phyloP scores from a whole-genome alignment of 2,113 vertebrate species.

The Eonycteris spelaea region DNA sequence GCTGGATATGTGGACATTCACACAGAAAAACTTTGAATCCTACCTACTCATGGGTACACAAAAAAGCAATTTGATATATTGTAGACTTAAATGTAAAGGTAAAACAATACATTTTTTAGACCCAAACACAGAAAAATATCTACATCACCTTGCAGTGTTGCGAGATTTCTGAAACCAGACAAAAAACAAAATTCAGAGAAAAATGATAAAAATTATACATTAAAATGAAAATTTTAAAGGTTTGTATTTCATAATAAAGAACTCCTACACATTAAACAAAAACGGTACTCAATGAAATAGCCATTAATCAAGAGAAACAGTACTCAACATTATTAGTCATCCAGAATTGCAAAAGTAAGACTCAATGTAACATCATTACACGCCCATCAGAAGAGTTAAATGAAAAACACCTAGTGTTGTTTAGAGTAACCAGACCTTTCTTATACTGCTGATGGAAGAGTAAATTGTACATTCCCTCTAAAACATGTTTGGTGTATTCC shows the following conservation, averaged over 20 bases:
- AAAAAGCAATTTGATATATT: background rate
- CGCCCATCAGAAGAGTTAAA: background rate
- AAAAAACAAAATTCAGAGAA: background rate
- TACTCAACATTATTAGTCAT: background rate
- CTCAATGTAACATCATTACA: background rate
- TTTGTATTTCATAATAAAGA: background rate
- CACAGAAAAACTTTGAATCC: background rate
- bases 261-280: background rate
- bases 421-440: too few species aligned
- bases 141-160: background rate
- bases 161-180: background rate
- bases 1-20: background rate
- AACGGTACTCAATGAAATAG: background rate
- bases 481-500: background rate
- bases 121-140: background rate
- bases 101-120: background rate
- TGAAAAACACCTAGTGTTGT: too few species aligned
- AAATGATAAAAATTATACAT: background rate
- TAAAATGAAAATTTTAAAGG: background rate
- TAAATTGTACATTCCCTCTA: background rate
- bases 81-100: background rate
- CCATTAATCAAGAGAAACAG: background rate
- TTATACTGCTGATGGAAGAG: background rate
- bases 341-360: background rate
- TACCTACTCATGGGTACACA: background rate